A percentile compares a stretch with the other conserved stretches of the same genome.
These are phyloP conservation scores for Drosophila serrata DNA, from an alignment of 1,140 invertebrate genomes.

Conservation along the genomic window DNA sequence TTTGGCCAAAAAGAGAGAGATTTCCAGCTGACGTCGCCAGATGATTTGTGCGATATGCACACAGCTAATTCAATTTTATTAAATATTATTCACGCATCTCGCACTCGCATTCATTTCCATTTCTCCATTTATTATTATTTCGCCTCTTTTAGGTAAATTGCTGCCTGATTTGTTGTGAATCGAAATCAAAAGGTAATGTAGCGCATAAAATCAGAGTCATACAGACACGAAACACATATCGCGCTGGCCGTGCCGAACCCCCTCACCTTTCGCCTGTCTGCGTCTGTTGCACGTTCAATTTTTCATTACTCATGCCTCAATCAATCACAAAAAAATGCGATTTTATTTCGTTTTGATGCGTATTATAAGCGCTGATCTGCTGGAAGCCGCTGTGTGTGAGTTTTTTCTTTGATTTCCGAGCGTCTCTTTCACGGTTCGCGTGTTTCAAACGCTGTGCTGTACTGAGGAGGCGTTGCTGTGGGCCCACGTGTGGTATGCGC, in stretches of 20 bases:
- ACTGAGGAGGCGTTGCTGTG: constrained; percentile 15
- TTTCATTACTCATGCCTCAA: constrained; percentile 84
- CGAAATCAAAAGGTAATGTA: constrained; percentile 83
- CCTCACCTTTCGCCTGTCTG: constrained; percentile 35
- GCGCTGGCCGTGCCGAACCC: constrained; percentile 26
- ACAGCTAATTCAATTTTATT: constrained; percentile 62
- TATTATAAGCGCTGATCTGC: constrained; percentile 80
- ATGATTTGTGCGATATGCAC: constrained; percentile 53
- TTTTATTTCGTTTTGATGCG: constrained; percentile 84
- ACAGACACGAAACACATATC: constrained; percentile 76
- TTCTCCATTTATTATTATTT: constrained; percentile 61
- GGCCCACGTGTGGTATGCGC: constrained; percentile 71
- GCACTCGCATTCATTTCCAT: constrained; percentile 50
- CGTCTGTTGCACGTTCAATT: constrained; percentile 73
- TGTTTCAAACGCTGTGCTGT: constrained; percentile 32
- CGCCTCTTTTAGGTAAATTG: constrained; percentile 72
- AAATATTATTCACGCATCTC: constrained; percentile 60
- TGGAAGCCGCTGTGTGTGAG: constrained; percentile 20
- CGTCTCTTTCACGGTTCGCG: constrained; percentile 75
- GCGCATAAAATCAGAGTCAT: constrained; percentile 84
- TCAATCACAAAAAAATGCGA: constrained; percentile 81
- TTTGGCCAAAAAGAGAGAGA: constrained; percentile 64
- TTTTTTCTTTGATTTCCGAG: constrained; percentile 39
- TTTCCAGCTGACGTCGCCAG: constrained; percentile 56
- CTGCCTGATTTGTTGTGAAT: constrained; percentile 80